These are phyloP conservation scores for Pluvianellus socialis DNA, from an alignment of 2,113 vertebrate species.

Conservation along the genomic window DNA sequence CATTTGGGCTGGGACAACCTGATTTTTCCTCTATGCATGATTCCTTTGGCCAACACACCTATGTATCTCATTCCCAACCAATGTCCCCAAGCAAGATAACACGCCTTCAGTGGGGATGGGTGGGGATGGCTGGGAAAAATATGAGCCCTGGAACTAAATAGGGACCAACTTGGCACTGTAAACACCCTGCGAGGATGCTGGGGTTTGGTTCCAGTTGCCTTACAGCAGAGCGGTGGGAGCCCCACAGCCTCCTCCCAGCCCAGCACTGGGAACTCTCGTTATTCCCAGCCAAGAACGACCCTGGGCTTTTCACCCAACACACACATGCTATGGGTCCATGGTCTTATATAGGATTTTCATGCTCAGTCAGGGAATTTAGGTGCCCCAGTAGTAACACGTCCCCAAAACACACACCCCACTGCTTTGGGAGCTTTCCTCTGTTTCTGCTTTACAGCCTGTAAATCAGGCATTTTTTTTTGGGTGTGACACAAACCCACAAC, in stretches of 20 bases:
- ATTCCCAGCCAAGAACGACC: neutral
- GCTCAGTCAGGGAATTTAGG: neutral
- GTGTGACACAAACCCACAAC: neutral
- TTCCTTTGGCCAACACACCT: neutral
- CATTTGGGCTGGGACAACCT: neutral
- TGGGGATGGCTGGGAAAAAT: neutral
- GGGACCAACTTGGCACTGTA: neutral
- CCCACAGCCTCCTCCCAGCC: neutral
- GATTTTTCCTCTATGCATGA: accelerated
- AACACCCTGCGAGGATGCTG: accelerated
- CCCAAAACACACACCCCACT: neutral
- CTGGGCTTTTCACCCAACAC: neutral
- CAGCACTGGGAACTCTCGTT: neutral
- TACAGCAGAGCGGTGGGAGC: neutral
- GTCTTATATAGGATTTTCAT: neutral
- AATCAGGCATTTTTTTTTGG: neutral
- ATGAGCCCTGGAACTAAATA: accelerated
- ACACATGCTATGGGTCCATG: accelerated
- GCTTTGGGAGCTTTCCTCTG: neutral
- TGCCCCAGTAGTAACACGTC: neutral
- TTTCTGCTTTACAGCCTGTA: neutral
- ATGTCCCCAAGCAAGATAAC: neutral
- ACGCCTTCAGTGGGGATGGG: accelerated
- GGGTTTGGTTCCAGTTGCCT: neutral
- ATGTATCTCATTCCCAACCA: neutral